Conservation (phyloP, 2,888 invertebrate genomes). For the Myathropa florea region DNA sequence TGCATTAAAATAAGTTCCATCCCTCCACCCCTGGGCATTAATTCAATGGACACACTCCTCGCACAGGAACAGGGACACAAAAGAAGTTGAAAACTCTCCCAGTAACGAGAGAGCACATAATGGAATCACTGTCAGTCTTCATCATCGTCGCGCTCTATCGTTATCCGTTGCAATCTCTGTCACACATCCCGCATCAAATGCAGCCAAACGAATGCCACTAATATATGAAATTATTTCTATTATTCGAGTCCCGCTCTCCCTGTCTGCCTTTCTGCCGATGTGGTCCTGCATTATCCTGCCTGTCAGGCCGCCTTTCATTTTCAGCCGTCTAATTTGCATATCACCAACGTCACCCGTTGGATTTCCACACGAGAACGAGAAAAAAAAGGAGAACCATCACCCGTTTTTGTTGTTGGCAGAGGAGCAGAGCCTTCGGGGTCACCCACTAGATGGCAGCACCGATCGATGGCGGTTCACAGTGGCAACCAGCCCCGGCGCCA, state of each 20-base stretch:
- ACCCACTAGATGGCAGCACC: constrained; percentile 57
- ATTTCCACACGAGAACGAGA: neutral
- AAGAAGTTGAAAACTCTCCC: neutral
- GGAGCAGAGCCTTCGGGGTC: neutral
- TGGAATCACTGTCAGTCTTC: constrained; percentile 66
- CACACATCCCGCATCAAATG: constrained; percentile 58
- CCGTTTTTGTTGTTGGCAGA: neutral
- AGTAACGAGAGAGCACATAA: constrained; percentile 24
- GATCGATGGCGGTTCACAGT: constrained; percentile 46
- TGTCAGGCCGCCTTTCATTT: constrained; percentile 37
- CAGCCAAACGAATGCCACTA: constrained; percentile 60
- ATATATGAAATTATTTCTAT: constrained; percentile 62
- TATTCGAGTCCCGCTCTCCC: constrained; percentile 51
- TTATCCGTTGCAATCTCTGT: constrained; percentile 51
- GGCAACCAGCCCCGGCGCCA: neutral
- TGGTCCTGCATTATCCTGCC: constrained; percentile 42
- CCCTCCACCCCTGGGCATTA: neutral
- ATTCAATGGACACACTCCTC: neutral
- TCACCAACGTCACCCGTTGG: constrained; percentile 52
- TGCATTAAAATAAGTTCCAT: constrained; percentile 9
- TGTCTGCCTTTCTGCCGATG: neutral
- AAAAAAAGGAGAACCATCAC: neutral
- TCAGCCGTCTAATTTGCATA: constrained; percentile 67
- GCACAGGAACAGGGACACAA: neutral
- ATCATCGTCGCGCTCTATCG: constrained; percentile 36